Conservation (phyloP, 2,113 vertebrate species). For the Delphinapterus leucas region DNA sequence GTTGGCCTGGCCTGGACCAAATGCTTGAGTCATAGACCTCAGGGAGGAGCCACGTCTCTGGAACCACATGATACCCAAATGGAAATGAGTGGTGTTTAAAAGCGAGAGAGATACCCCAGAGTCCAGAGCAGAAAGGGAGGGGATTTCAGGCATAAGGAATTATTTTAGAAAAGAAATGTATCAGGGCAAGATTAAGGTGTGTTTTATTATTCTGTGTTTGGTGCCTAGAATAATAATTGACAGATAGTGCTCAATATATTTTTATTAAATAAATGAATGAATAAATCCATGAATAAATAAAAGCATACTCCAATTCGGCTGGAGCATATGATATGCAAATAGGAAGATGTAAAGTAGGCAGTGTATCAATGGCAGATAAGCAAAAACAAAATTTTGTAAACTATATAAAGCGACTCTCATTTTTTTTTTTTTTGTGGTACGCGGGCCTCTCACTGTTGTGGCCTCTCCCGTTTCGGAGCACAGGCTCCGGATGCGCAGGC, state of each 20-base stretch:
- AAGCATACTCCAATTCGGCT: background rate
- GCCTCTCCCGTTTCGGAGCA: no score
- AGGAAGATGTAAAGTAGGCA: background rate
- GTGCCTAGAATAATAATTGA: background rate
- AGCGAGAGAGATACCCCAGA: background rate
- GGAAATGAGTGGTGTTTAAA: background rate
- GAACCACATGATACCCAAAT: background rate
- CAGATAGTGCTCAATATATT: background rate
- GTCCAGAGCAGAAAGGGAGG: background rate
- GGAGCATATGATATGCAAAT: background rate
- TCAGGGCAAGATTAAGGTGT: background rate
- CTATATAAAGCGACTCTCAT: background rate
- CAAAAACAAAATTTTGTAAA: background rate
- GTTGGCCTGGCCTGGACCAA: background rate
- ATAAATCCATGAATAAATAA: background rate
- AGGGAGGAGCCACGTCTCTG: background rate
- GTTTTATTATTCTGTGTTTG: background rate
- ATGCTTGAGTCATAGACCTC: background rate
- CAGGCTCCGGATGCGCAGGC: fast-evolving
- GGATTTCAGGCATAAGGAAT: background rate
- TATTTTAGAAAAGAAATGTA: background rate
- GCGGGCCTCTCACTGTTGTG: no score
- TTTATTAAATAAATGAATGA: background rate
- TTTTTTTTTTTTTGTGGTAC: background rate
- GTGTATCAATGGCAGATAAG: background rate